Evolutionary conservation across 2,797 vertebrate genomes (phyloP).

Genomic region (Tachyglossus aculeatus): DNA sequence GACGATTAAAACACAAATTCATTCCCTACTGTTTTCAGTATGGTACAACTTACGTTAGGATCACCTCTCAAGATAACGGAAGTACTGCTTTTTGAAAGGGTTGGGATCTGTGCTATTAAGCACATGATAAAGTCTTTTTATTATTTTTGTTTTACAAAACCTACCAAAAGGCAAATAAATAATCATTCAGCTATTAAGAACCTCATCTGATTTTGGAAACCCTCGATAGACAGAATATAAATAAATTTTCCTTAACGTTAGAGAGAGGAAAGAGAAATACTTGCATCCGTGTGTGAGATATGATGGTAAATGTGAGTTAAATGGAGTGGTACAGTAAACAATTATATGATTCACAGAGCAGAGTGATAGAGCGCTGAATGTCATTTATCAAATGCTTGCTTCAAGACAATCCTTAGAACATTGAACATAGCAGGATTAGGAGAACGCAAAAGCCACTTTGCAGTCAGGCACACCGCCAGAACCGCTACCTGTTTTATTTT

Average conservation of each 20-base stretch:
- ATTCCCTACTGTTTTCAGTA: neutral
- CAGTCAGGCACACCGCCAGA: conserved; percentile 37
- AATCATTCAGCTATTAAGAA: conserved; percentile 48
- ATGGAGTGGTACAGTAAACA: conserved; percentile 62
- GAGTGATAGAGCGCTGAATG: conserved; percentile 45
- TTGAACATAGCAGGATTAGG: conserved; percentile 66
- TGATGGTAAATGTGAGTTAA: conserved; percentile 56
- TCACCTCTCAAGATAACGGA: conserved; percentile 42
- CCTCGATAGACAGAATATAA: conserved; percentile 42
- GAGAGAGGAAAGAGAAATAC: conserved; percentile 51
- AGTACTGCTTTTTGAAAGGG: conserved; percentile 64
- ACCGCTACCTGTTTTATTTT: conserved; percentile 45
- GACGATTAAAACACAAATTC: neutral
- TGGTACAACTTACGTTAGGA: neutral
- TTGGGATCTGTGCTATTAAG: conserved; percentile 56
- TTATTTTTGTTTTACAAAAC: conserved; percentile 31
- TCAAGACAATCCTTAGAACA: conserved; percentile 60
- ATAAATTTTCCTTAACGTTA: conserved; percentile 57
- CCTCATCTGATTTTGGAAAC: conserved; percentile 51
- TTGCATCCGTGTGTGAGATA: conserved; percentile 61
- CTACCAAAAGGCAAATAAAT: conserved; percentile 24
- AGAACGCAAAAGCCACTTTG: conserved; percentile 52
- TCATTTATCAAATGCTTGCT: conserved; percentile 61
- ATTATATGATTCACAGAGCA: conserved; percentile 65
- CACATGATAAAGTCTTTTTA: conserved; percentile 60